These are phyloP conservation scores for Margarornis squamiger DNA, from an alignment of 2,797 vertebrate species.

Conservation along the genomic window DNA sequence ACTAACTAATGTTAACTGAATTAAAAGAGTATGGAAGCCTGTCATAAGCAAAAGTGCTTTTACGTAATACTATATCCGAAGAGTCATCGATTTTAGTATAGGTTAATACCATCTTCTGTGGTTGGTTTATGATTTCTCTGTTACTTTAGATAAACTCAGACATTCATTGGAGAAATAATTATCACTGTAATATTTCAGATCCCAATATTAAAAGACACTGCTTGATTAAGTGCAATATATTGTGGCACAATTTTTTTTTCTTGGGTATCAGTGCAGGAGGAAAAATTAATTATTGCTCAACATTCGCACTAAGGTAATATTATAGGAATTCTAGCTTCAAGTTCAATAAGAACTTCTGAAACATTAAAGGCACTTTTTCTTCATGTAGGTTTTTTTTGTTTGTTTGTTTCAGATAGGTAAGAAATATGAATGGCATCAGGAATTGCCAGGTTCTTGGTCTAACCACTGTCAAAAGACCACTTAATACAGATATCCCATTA, in stretches of 20 bases:
- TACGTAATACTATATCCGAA: not conserved
- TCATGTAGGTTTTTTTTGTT: not conserved
- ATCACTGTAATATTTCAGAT: slow-evolving; percentile 29
- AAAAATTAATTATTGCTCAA: not conserved
- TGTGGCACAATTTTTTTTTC: not conserved
- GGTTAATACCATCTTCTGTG: not conserved
- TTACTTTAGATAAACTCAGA: slow-evolving; percentile 44
- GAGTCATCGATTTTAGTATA: not conserved
- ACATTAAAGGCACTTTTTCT: not conserved
- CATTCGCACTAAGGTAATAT: not conserved
- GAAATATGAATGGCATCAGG: not conserved
- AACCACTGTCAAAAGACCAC: not conserved
- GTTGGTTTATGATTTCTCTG: not conserved
- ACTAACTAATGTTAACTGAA: not conserved
- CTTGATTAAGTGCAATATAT: slow-evolving; percentile 33
- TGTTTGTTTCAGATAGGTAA: not conserved
- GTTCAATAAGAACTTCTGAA: not conserved
- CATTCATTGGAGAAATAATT: slow-evolving; percentile 29
- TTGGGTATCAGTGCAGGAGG: not conserved
- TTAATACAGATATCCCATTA: not conserved
- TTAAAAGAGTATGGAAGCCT: not conserved
- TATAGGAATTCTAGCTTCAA: not conserved
- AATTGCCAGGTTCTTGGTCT: not conserved
- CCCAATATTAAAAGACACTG: slow-evolving; percentile 25
- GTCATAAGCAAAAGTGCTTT: not conserved